Conservation (phyloP, 2,113 vertebrate genomes). For the Sinocyclocheilus grahami region DNA sequence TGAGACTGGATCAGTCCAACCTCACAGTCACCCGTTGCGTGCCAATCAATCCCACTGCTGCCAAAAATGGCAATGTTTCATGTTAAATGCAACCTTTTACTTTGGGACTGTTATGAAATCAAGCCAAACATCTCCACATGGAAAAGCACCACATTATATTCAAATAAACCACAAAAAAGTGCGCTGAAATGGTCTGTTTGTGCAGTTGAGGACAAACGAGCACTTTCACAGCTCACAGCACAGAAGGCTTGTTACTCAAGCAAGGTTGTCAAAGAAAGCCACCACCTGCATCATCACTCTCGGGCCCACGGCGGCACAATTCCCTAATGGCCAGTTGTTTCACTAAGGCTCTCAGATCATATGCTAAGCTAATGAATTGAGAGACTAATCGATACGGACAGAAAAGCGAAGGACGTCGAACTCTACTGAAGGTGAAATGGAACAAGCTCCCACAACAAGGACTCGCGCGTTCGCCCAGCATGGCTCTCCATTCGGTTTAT, state of each 20-base stretch:
- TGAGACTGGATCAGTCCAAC: constrained; percentile 24
- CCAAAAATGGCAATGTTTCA: constrained; percentile 61
- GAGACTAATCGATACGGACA: constrained; percentile 78
- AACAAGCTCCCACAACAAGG: constrained; percentile 68
- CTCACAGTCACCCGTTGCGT: constrained; percentile 53
- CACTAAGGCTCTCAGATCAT: constrained; percentile 76
- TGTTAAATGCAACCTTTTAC: constrained; percentile 57
- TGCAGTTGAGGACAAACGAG: constrained; percentile 71
- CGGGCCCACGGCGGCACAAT: constrained; percentile 64
- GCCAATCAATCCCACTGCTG: constrained; percentile 73
- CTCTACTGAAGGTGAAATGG: constrained; percentile 77
- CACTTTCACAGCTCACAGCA: constrained; percentile 76
- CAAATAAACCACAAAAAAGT: neutral
- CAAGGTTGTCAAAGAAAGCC: constrained; percentile 55
- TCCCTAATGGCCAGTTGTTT: constrained; percentile 74
- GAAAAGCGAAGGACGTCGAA: constrained; percentile 73
- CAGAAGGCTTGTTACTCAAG: constrained; percentile 69
- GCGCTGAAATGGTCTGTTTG: constrained; percentile 18
- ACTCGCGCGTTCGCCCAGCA: constrained; percentile 72
- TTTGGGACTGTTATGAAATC: constrained; percentile 57
- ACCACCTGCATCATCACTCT: constrained; percentile 59
- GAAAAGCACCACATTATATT: constrained; percentile 28
- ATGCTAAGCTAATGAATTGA: constrained; percentile 80
- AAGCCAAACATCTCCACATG: constrained; percentile 49
- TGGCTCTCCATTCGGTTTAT: constrained; percentile 69